A percentile compares a stretch with the other conserved stretches of the same genome.
Evolutionary conservation across 2,888 invertebrate species (phyloP).

Genomic region (Microchrysa polita): DNA sequence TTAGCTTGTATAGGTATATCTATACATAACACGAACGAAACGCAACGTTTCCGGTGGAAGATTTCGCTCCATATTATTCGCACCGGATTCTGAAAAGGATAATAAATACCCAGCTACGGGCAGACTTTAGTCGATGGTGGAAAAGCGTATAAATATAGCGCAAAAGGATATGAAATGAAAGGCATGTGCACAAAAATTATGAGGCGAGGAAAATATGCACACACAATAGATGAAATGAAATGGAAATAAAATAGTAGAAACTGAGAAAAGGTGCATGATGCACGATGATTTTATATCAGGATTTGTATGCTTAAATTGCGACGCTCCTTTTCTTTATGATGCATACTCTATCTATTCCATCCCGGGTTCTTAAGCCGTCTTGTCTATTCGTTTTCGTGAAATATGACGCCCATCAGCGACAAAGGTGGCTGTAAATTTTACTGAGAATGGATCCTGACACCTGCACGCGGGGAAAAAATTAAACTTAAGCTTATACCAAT

Average conservation of each 20-base stretch:
- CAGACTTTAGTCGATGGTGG: too few relatives aligned
- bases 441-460: background rate
- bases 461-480: too few relatives aligned
- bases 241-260: too few relatives aligned
- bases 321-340: background rate
- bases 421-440: background rate
- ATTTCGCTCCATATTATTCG: conserved; percentile 5
- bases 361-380: background rate
- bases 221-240: background rate
- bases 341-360: background rate
- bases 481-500: background rate
- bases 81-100: background rate
- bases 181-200: background rate
- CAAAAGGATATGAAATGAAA: background rate
- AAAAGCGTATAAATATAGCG: too few relatives aligned
- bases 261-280: too few relatives aligned
- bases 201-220: background rate
- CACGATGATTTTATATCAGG: too few relatives aligned
- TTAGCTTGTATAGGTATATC: too few relatives aligned
- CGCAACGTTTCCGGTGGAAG: background rate
- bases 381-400: background rate
- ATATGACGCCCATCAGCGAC: background rate
- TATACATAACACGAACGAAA: too few relatives aligned
- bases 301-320: too few relatives aligned
- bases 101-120: background rate